phyloP scores from a whole-genome alignment of 1,140 invertebrate species.

The Carposina sasakii region DNA sequence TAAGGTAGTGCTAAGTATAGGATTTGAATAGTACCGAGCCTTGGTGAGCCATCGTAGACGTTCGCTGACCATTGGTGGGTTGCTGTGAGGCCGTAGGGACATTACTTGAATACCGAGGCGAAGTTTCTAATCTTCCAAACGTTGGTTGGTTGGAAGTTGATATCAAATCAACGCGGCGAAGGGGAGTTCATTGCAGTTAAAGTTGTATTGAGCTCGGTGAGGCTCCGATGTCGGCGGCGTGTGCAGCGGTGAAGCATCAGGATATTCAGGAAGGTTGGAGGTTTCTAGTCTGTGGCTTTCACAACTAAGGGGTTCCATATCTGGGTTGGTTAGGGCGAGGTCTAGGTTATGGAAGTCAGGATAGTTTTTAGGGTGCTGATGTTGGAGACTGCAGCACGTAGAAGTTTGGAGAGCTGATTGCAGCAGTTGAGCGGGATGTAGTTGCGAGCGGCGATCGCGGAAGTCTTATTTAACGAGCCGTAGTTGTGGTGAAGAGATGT shows the following conservation, averaged over 20 bases:
- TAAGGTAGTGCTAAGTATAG: conserved; percentile 64
- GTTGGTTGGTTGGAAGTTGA: conserved; percentile 49
- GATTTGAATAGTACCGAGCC: conserved; percentile 66
- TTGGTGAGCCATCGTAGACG: conserved; percentile 55
- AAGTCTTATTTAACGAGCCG: conserved; percentile 63
- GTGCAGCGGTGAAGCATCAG: conserved; percentile 60
- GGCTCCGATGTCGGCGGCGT: conserved; percentile 56
- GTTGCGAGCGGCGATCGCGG: conserved; percentile 58
- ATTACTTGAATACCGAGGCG: conserved; percentile 44
- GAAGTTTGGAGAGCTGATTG: conserved; percentile 59
- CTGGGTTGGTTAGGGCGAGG: conserved; percentile 37
- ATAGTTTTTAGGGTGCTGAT: conserved; percentile 48
- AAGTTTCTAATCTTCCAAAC: conserved; percentile 57
- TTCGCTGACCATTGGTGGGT: conserved; percentile 54
- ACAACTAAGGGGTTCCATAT: conserved; percentile 27
- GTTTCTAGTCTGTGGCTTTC: conserved; percentile 49
- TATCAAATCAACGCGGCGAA: conserved; percentile 46
- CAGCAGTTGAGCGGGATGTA: conserved; percentile 54
- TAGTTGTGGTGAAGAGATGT: conserved; percentile 68
- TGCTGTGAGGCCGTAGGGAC: conserved; percentile 63
- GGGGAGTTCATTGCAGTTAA: conserved; percentile 40
- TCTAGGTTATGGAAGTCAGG: conserved; percentile 59
- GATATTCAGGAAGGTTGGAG: conserved; percentile 35
- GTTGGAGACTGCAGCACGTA: conserved; percentile 59
- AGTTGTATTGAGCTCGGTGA: conserved; percentile 51